phyloP scores from a whole-genome alignment of 2,888 invertebrate genomes.

The Erynnis tages region DNA sequence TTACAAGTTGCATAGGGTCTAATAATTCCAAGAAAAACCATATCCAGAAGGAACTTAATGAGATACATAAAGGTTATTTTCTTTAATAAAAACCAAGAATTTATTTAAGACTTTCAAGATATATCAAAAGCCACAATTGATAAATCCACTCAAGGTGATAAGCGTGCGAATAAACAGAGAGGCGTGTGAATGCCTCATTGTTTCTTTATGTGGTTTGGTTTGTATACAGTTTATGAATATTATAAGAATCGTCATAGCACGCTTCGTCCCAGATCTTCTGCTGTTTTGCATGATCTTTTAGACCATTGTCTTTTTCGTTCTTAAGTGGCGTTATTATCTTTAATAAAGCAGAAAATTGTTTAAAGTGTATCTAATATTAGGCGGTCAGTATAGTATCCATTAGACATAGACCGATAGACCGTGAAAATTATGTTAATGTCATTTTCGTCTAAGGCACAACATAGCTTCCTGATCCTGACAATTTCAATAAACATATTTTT shows the following conservation, averaged over 20 bases:
- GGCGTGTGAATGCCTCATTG: constrained; percentile 46
- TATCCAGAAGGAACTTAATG: no score
- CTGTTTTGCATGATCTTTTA: not conserved
- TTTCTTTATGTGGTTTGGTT: constrained; percentile 14
- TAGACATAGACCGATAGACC: not conserved
- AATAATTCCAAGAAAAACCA: no score
- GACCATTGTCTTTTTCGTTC: constrained; percentile 6
- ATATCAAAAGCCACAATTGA: constrained; percentile 13
- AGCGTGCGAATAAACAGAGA: constrained; percentile 51
- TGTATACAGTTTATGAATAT: constrained; percentile 8
- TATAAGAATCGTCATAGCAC: constrained; percentile 5
- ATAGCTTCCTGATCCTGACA: not conserved
- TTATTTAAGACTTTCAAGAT: not conserved
- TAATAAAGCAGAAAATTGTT: constrained; percentile 2
- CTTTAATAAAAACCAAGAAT: no score
- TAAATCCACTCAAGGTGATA: constrained; percentile 42
- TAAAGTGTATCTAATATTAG: constrained; percentile 5
- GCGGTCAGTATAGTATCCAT: not conserved
- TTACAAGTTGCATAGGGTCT: no score
- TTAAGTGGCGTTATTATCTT: not conserved
- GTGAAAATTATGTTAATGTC: not conserved
- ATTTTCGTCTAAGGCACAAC: not conserved
- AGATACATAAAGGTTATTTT: no score
- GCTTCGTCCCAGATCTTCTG: constrained; percentile 10
- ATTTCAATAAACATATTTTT: not conserved